A percentile compares a stretch with the other conserved stretches of the same genome.
These are phyloP conservation scores for Watsonalla cultraria DNA, from an alignment of 2,888 invertebrate species.

Conservation along the genomic window DNA sequence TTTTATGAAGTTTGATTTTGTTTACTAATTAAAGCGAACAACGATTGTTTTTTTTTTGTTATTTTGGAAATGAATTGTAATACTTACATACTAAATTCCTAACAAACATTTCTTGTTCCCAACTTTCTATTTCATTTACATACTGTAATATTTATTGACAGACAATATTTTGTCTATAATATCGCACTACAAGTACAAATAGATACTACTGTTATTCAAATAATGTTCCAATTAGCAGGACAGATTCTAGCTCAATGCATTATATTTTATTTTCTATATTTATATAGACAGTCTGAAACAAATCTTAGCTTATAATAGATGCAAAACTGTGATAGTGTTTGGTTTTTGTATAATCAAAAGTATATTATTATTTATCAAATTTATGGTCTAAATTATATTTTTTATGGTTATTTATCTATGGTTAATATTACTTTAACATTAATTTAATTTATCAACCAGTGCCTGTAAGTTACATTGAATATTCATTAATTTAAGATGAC, in stretches of 20 bases:
- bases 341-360: slow-evolving; percentile 29
- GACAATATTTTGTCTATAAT: slow-evolving; percentile 45
- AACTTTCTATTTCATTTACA: neutral
- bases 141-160: slow-evolving; percentile 23
- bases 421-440: slow-evolving; percentile 14
- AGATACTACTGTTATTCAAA: slow-evolving; percentile 34
- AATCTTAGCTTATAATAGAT: slow-evolving; percentile 27
- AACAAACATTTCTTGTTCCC: slow-evolving; percentile 11
- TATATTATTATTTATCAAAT: slow-evolving; percentile 18
- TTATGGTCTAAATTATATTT: slow-evolving; percentile 11
- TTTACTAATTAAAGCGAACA: slow-evolving; percentile 33
- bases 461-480: slow-evolving; percentile 72
- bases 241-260: slow-evolving; percentile 28
- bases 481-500: slow-evolving; percentile 52
- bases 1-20: slow-evolving; percentile 23
- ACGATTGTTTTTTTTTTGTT: slow-evolving; percentile 33
- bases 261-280: slow-evolving; percentile 14
- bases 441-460: slow-evolving; percentile 52
- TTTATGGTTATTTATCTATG: slow-evolving; percentile 21
- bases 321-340: slow-evolving; percentile 68
- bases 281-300: slow-evolving; percentile 5
- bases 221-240: slow-evolving; percentile 57
- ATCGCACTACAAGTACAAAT: slow-evolving; percentile 71
- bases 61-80: slow-evolving; percentile 26
- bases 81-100: slow-evolving; percentile 35